A percentile compares a stretch with the other conserved stretches of the same genome.
Conservation (phyloP, 2,888 invertebrate species). For the Brenthis daphne region DNA sequence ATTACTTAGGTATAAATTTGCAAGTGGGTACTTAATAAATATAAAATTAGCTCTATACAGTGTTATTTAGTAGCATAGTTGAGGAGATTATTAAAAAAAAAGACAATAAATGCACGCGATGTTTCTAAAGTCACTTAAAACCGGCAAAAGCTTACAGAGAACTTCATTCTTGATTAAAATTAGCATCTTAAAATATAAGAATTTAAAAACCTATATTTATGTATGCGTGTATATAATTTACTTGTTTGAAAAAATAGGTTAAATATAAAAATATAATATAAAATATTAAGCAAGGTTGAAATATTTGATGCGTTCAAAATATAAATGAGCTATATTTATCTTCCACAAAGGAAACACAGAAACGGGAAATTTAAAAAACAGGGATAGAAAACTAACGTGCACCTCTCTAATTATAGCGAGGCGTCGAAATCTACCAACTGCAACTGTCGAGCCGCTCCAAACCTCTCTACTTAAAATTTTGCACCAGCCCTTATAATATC, state of each 20-base stretch:
- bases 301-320: conserved; percentile 19
- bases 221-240: too few species aligned
- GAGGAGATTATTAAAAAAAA: too few species aligned
- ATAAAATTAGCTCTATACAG: too few species aligned
- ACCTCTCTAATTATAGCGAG: conserved; percentile 39
- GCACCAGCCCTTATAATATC: conserved; percentile 74
- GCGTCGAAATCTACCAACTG: conserved; percentile 56
- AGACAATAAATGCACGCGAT: too few species aligned
- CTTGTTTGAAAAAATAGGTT: background rate
- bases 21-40: too few species aligned
- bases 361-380: conserved; percentile 14
- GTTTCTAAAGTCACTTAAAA: too few species aligned
- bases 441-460: conserved; percentile 57
- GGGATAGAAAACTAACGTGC: conserved; percentile 7
- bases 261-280: background rate
- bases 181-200: too few species aligned
- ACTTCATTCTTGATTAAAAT: too few species aligned
- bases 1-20: too few species aligned
- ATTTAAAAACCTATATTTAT: too few species aligned
- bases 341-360: conserved; percentile 14
- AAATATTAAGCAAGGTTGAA: background rate
- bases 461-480: conserved; percentile 81
- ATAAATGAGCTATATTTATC: conserved; percentile 20
- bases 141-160: too few species aligned
- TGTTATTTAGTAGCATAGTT: too few species aligned